Percentiles rank a stretch among this genome's conserved stretches.
These are phyloP conservation scores for Drosophila virilis DNA, from an alignment of 1,140 invertebrate genomes.

Conservation along the genomic window DNA sequence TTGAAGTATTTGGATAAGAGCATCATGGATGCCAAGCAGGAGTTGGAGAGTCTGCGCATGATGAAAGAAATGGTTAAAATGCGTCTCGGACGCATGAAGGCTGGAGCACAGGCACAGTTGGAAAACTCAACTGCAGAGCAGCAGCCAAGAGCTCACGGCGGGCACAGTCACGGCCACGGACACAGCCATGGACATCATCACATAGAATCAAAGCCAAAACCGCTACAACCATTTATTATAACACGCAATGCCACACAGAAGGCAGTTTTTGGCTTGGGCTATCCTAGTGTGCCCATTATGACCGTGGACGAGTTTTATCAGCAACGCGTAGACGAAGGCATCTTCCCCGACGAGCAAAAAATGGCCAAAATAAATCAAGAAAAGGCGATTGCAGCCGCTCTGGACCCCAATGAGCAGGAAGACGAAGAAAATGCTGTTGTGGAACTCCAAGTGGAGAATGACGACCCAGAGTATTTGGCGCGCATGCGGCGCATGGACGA, in stretches of 20 bases:
- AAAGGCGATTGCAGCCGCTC: constrained; percentile 76
- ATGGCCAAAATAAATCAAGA: constrained; percentile 75
- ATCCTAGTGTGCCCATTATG: constrained; percentile 95
- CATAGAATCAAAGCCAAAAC: constrained; percentile 76
- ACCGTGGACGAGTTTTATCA: constrained; percentile 98
- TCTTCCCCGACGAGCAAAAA: constrained; percentile 85
- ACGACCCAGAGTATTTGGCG: constrained; percentile 90
- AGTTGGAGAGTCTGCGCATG: constrained; percentile 89
- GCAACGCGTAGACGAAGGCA: constrained; percentile 92
- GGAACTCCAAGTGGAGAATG: constrained; percentile 87
- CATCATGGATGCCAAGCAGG: constrained; percentile 90
- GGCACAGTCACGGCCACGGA: constrained; percentile 39
- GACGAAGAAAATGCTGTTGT: constrained; percentile 88
- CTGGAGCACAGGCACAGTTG: constrained; percentile 7
- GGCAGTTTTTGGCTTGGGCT: constrained; percentile 96
- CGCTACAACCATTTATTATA: constrained; percentile 96
- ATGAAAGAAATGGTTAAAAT: constrained; percentile 91
- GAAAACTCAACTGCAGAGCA: background rate
- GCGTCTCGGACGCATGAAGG: constrained; percentile 84
- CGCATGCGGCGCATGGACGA: constrained; percentile 92
- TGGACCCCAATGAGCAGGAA: constrained; percentile 86
- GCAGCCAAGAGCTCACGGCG: background rate
- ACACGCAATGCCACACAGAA: constrained; percentile 95
- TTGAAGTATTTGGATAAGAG: constrained; percentile 91
- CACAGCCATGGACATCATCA: constrained; percentile 52